Percentiles rank a stretch among this genome's conserved stretches.
phyloP scores from a whole-genome alignment of 2,797 vertebrate genomes.

The Acanthiza pusilla region DNA sequence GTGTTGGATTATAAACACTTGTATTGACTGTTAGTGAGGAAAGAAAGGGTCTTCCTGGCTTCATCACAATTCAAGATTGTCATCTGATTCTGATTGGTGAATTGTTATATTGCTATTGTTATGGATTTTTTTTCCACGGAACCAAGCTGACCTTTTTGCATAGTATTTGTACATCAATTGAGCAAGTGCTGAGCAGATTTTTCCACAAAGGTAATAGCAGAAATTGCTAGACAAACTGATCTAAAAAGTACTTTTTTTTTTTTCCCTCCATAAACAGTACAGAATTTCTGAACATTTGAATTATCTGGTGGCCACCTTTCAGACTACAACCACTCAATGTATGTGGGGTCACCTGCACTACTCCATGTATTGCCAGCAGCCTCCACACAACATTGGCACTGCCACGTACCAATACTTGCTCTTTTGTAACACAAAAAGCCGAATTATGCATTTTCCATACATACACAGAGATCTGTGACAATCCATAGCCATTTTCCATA shows the following conservation, averaged over 20 bases:
- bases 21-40: neutral
- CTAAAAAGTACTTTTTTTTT: neutral
- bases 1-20: neutral
- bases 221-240: neutral
- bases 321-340: neutral
- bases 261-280: neutral
- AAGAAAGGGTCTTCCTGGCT: neutral
- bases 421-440: neutral
- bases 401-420: neutral
- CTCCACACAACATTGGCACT: neutral
- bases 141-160: neutral
- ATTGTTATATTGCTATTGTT: neutral
- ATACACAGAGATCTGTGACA: neutral
- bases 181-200: neutral
- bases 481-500: neutral
- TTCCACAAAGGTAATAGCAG: neutral
- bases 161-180: neutral
- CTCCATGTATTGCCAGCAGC: rapidly evolving
- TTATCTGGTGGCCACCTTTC: neutral
- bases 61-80: neutral
- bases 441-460: neutral
- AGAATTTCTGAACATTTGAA: neutral
- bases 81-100: neutral
- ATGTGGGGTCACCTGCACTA: too few relatives aligned
- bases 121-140: neutral